Evolutionary conservation across 2,888 invertebrate species (phyloP).

Genomic region (Tinea pellionella): DNA sequence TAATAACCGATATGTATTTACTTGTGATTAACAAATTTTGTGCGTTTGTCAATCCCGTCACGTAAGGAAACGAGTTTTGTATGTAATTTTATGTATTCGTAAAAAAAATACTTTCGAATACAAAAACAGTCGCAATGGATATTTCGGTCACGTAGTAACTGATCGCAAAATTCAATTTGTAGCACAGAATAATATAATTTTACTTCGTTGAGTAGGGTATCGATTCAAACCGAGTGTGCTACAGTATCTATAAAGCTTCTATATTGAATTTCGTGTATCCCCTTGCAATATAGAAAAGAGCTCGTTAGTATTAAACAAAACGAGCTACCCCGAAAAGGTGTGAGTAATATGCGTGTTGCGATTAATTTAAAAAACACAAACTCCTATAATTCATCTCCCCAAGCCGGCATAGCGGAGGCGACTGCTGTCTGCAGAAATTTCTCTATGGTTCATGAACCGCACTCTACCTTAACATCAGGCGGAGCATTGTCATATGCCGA

Average conservation of each 20-base stretch:
- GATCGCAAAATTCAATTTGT: conserved; percentile 45
- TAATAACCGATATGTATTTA: too few species aligned
- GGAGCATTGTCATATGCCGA: too few species aligned
- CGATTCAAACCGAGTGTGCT: conserved; percentile 31
- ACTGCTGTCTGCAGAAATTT: too few species aligned
- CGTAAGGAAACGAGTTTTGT: background rate
- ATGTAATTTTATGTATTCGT: conserved; percentile 2
- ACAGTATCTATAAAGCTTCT: conserved; percentile 11
- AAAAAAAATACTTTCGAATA: conserved; percentile 6
- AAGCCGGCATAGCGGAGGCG: too few species aligned
- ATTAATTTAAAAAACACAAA: background rate
- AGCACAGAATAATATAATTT: conserved; percentile 49
- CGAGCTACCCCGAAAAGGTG: background rate
- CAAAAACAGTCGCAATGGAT: conserved; percentile 6
- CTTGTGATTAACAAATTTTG: background rate
- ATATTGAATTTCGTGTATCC: conserved; percentile 11
- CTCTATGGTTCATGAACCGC: too few species aligned
- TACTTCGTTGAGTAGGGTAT: conserved; percentile 37
- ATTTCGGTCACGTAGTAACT: conserved; percentile 33
- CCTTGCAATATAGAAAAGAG: background rate
- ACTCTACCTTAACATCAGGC: too few species aligned
- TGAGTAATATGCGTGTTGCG: background rate
- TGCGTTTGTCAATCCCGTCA: background rate
- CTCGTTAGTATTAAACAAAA: conserved; percentile 8
- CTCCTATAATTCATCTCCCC: too few species aligned